Evolutionary conservation across 2,113 vertebrate species (phyloP).

Genomic region (human): GRCh38 chr1:101068501-101069000

Average conservation of each 20-base stretch:
- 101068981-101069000: not conserved
- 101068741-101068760: not conserved
- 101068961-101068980: conserved; percentile 29
- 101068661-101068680: not conserved
- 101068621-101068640: not conserved
- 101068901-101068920: not conserved
- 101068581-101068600: not conserved
- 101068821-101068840: not conserved
- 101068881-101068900: not conserved
- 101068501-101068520: not conserved
- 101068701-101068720: not conserved
- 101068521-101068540: not conserved
- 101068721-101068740: not conserved
- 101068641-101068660: not conserved
- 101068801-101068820: not conserved
- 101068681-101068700: not conserved
- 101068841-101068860: not conserved
- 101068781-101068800: not conserved
- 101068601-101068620: not conserved
- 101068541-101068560: not conserved
- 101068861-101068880: not conserved
- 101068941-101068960: not conserved
- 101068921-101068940: not conserved
- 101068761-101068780: not conserved
- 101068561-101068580: not conserved